Percentiles rank a stretch among this genome's conserved stretches.
Conservation (phyloP, 2,113 vertebrate genomes). For the Fregata magnificens region DNA sequence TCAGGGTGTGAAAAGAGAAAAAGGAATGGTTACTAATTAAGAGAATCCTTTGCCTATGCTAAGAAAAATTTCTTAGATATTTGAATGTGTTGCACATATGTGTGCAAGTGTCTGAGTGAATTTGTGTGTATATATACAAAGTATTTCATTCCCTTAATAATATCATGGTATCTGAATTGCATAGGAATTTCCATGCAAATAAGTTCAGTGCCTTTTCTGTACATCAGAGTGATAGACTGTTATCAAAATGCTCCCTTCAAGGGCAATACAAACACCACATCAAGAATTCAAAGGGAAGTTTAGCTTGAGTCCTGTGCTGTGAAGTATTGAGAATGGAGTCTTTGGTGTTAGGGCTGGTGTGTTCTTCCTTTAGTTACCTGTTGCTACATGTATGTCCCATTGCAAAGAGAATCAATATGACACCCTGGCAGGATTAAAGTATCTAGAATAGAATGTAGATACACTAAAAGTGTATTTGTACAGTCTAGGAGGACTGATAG, state of each 20-base stretch:
- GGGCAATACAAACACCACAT: background rate
- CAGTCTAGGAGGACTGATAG: background rate
- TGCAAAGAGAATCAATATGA: background rate
- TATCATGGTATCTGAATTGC: background rate
- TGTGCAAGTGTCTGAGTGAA: background rate
- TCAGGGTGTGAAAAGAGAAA: background rate
- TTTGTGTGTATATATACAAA: background rate
- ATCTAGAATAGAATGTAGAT: background rate
- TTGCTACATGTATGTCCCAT: background rate
- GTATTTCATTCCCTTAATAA: background rate
- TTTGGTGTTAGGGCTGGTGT: background rate
- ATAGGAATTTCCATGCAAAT: background rate
- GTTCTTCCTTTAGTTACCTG: background rate
- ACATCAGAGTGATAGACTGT: background rate
- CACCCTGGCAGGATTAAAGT: background rate
- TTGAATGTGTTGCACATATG: background rate
- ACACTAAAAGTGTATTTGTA: background rate
- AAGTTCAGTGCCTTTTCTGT: background rate
- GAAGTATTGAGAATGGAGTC: background rate
- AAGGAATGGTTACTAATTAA: background rate
- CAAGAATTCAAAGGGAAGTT: background rate
- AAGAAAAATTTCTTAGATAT: background rate
- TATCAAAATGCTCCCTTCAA: background rate
- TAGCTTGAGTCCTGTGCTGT: background rate
- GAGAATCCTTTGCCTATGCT: background rate